phyloP scores from a whole-genome alignment of 2,888 invertebrate genomes.

The Heliconius ethilla region DNA sequence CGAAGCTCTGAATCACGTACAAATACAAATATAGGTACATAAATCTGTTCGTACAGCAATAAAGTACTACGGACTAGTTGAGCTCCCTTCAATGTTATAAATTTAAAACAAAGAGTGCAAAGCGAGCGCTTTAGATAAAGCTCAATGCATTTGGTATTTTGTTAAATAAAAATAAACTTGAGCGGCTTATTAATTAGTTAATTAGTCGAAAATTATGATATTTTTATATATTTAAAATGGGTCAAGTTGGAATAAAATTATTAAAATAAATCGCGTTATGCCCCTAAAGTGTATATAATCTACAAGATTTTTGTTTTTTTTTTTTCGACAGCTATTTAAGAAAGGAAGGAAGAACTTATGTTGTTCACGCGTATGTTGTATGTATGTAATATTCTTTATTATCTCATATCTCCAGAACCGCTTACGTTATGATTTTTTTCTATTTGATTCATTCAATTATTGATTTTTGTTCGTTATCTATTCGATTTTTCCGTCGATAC shows the following conservation, averaged over 20 bases:
- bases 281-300: too few relatives aligned
- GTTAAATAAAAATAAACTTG: background rate
- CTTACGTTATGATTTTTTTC: too few relatives aligned
- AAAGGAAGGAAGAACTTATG: too few relatives aligned
- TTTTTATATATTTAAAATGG: too few relatives aligned
- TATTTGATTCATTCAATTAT: background rate
- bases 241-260: too few relatives aligned
- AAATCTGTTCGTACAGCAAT: slow-evolving; percentile 37
- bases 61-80: slow-evolving; percentile 22
- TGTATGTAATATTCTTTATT: too few relatives aligned
- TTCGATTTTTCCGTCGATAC: background rate
- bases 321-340: too few relatives aligned
- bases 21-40: slow-evolving; percentile 29
- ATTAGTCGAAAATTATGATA: too few relatives aligned
- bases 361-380: too few relatives aligned
- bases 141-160: slow-evolving; percentile 1
- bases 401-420: too few relatives aligned
- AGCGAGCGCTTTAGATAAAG: background rate
- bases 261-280: too few relatives aligned
- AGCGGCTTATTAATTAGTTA: background rate
- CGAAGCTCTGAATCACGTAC: slow-evolving; percentile 28
- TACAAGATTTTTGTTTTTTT: too few relatives aligned
- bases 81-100: background rate
- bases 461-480: background rate
- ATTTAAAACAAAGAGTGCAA: slow-evolving; percentile 18